These are phyloP conservation scores for Homarus gammarus DNA, from an alignment of 2,888 invertebrate species.

Conservation along the genomic window DNA sequence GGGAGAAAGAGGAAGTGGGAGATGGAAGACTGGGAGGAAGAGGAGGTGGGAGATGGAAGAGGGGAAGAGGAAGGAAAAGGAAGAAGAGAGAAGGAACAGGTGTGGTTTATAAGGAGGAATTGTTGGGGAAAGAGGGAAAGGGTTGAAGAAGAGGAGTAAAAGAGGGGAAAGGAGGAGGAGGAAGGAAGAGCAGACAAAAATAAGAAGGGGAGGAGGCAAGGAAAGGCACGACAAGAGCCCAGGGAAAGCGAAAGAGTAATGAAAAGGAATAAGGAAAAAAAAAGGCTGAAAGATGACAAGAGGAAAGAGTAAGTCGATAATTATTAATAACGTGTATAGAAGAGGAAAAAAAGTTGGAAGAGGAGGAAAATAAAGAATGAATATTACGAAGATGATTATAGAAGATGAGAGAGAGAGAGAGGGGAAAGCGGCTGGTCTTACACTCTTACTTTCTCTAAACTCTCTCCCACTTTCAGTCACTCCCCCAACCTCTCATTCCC, in stretches of 20 bases:
- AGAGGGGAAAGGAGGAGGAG: neutral
- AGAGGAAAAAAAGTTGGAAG: too few relatives aligned
- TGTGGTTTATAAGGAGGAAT: too few relatives aligned
- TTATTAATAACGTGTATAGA: too few relatives aligned
- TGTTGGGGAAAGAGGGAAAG: neutral
- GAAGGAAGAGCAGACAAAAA: neutral
- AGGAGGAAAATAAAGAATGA: too few relatives aligned
- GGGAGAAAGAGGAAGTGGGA: neutral
- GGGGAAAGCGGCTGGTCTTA: too few relatives aligned
- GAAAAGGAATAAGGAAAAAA: neutral
- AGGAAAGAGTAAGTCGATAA: neutral
- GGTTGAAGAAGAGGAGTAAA: neutral
- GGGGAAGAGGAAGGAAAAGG: neutral
- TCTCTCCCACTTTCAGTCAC: neutral
- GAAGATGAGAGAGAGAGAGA: too few relatives aligned
- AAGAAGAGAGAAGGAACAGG: neutral
- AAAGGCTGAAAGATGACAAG: neutral
- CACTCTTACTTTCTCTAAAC: too few relatives aligned
- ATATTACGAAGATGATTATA: too few relatives aligned
- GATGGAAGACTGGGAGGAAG: neutral
- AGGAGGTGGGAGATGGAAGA: neutral
- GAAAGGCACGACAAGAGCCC: neutral
- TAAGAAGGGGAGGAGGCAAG: neutral
- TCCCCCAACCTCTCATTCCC: neutral
- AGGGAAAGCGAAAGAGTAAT: neutral